Base-by-base conservation (phyloP, 2,113 vertebrate genomes). In the Hemibagrus wyckioides region DNA sequence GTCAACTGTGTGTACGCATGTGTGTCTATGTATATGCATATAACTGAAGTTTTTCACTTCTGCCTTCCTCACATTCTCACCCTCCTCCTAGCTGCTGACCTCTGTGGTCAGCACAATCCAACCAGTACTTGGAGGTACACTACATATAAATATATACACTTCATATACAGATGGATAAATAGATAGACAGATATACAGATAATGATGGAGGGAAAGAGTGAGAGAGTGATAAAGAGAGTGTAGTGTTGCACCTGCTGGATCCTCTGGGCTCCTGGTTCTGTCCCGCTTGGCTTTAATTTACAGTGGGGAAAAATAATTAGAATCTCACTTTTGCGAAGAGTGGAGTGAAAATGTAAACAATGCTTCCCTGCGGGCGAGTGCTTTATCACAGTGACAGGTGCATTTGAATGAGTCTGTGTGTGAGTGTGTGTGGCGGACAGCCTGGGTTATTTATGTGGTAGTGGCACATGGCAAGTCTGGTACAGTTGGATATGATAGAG, bases 291-390 rank as follows among this genome's bases (percentile, higher is more conserved):
- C 97, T 97, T 98, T 98, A 98, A 99, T 99, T 99, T 99, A 97
- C 97, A 98, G 96, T 97, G 95, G 95, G 81, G 95, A 91, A 96
- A 96, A 98, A 99, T 99, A 98, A 99, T 99, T 99, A 99, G 97
- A 98, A 97, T 98, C 97, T 97, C 97, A 97, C 96, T 98, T 98
- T 98, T 97, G 95, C 95, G 94, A 97, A 96, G 97, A 98, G 96
- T 97, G 96, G 96, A 98, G 97, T 97, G 97, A 98, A 99, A 99
- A 98, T 99, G 97, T 99, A 99, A 99, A 99, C 97, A 99, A 98
- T 98, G 96, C 97, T 96, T 97, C 97, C 97, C 97, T 97, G 96
- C 97, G 97, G 98, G 98, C 97, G 96, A 97, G 97, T 98, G 96
- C 97, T 99, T 98, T 96, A 98, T 99, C 98, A 99, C 97, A 94